These are phyloP conservation scores for Dendrocopos noguchii DNA, from an alignment of 2,113 vertebrate species.

Conservation along the genomic window DNA sequence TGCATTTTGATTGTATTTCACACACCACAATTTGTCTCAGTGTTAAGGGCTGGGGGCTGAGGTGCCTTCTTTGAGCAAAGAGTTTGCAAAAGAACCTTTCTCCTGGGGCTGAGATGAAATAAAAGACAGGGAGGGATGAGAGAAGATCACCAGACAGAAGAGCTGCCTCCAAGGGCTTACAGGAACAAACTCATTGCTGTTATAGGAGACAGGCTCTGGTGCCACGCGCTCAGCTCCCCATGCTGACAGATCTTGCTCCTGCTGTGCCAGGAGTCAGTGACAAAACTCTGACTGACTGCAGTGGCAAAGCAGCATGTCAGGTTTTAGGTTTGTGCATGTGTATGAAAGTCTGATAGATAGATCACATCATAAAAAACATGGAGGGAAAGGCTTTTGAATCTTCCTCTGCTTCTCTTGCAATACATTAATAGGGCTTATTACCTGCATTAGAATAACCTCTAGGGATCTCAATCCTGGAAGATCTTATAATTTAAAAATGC, in stretches of 20 bases:
- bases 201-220: not conserved
- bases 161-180: not conserved
- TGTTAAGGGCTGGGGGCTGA: constrained; percentile 18
- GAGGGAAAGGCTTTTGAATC: not conserved
- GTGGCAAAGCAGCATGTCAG: not conserved
- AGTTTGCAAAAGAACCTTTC: not conserved
- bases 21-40: not conserved
- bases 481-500: not conserved
- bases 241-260: not conserved
- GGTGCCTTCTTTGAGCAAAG: constrained; percentile 36
- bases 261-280: not conserved
- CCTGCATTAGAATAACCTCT: not conserved
- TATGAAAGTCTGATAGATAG: not conserved
- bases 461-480: not conserved
- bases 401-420: not conserved
- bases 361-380: not conserved
- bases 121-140: not conserved
- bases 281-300: not conserved
- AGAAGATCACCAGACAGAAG: not conserved
- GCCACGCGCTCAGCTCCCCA: not conserved
- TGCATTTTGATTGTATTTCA: constrained; percentile 19
- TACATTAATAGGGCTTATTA: not conserved
- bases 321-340: not conserved
- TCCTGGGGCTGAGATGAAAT: constrained; percentile 7
- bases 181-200: not conserved